Percentiles rank a stretch among this genome's conserved stretches.
Evolutionary conservation across 2,113 vertebrate species (phyloP).

Genomic region (Lepisosteus oculatus): DNA sequence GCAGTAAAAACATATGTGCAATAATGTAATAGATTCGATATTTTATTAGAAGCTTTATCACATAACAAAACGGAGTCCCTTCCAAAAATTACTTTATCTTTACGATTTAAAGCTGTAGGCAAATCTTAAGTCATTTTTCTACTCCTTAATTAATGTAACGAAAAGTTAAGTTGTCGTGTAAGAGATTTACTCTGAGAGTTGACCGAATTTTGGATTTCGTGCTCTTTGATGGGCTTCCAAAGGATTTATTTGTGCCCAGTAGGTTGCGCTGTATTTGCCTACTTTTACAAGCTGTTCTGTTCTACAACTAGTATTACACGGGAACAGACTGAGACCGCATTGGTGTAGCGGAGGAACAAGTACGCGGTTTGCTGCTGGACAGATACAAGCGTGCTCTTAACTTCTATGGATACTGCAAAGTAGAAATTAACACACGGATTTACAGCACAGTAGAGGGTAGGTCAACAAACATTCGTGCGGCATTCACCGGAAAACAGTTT

Average conservation of each 20-base stretch:
- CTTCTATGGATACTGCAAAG: constrained; percentile 34
- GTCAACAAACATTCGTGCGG: constrained; percentile 2
- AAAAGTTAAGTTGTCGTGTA: too few species aligned
- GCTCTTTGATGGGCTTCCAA: neutral
- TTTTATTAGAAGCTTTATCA: too few species aligned
- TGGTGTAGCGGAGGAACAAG: constrained; percentile 9
- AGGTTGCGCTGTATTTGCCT: constrained; percentile 56
- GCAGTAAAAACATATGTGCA: too few species aligned
- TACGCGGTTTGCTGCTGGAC: constrained; percentile 9
- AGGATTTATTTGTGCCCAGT: constrained; percentile 30
- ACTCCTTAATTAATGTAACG: too few species aligned
- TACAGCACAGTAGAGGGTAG: constrained; percentile 36
- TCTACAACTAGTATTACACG: constrained; percentile 23
- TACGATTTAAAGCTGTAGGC: too few species aligned
- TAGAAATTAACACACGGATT: constrained; percentile 18
- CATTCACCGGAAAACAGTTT: too few species aligned
- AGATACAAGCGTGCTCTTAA: constrained; percentile 7
- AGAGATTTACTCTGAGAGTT: constrained; percentile 1
- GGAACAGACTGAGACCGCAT: constrained; percentile 20
- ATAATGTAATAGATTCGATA: too few species aligned
- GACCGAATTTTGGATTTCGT: neutral
- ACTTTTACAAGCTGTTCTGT: constrained; percentile 25
- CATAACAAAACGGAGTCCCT: too few species aligned
- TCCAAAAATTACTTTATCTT: too few species aligned
- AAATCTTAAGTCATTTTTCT: too few species aligned